Base-by-base conservation (phyloP, 2,113 vertebrate genomes). In the Nansenia antarctica region DNA sequence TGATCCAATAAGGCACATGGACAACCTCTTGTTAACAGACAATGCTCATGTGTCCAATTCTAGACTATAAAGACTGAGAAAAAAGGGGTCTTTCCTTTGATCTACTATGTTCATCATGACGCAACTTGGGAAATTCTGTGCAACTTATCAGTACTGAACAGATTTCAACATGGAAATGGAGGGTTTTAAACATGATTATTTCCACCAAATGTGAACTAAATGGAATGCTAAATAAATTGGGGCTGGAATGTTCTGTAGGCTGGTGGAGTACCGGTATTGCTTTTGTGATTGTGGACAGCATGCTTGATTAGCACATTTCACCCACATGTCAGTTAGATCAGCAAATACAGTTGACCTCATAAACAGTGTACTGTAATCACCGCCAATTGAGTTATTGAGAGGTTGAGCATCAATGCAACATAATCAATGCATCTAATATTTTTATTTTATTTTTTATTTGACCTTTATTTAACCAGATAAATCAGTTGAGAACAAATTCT, bases 101-200 rank as follows among this genome's bases (percentile, higher is more conserved):
- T 87, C 62, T 74, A 11, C 67, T 76, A 73, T 79, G 85, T 83
- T 81, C 75, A 72, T 73, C 32, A 76, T 90, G 86, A 90, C 73
- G 86, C 84, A 90, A 90, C 78, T 77, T 83, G 77, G 65, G 86
- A 57, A 83, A 83, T 82, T 87, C 62, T 47, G 62, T 76, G 84
- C 84, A 90, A 88, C 78, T 68, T 79, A 69, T 45, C 47, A 87
- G 76, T 87, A 87, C 66, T 74, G 76, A 82, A 65, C 57, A 74
- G 81, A 87, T 86, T 86, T 82, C 45, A 67, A 57, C 52, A 39
- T 60, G 67, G 22, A 60, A 78, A 74, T 70, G 6, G 9, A n/a
- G 65, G 49, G 55, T 37, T 37, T 37, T 69, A 74, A 82, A 73
- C 73, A 20, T 79, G 67, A 86, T 85, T 85, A 85, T 82, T 85